Evolutionary conservation across 2,113 vertebrate species (phyloP), one percentile per base, ranked within the genome.

Genomic region (Dipodomys ordii): DNA sequence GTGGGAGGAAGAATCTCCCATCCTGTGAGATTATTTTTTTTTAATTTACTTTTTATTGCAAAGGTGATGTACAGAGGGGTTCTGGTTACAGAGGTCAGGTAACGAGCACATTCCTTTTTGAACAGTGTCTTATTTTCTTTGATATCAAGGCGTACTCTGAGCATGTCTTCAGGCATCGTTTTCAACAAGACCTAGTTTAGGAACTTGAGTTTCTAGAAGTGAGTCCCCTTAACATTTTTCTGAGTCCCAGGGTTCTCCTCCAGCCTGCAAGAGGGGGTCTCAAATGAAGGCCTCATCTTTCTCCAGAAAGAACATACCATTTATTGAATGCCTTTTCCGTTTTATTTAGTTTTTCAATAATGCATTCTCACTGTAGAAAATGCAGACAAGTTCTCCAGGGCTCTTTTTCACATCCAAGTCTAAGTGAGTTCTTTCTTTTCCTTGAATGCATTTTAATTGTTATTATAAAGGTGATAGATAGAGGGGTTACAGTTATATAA

Each of bases 141-240:
- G 65, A 32, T 89, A 20, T 32, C 7, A 7, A 76, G 1, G 7
- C 64, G 28, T 28, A 62, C 60, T 19, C 88, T 77, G 44, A 5
- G 39, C 30, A 57, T 3, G 28, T 91, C 28, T 86, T 60, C 46
- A 88, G 57, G 30, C 18, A 77, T 22, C 32, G 23, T 69, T 32
- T 90, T 72, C n/a, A 53, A 82, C 27, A n/a, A 92, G 81, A 53
- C 4, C 7, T 65, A 23, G 19, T 46, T 44, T 28, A 94, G 64
- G 15, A 83, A 90, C 35, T 1, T 90, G 73, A 89, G 39, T 91
- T 74, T 91, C 39, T 84, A 35, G 46, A 88, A 83, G 23, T 6
- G 2, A 94, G 73, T 30, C 49, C 77, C 30, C 10, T 87, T 81
- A 94, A 68, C 35, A 67, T 73, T 27, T 94, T 30, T 25, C 2